These are phyloP conservation scores for Chrysotoxum bicinctum DNA, from an alignment of 2,888 invertebrate species.

Conservation along the genomic window DNA sequence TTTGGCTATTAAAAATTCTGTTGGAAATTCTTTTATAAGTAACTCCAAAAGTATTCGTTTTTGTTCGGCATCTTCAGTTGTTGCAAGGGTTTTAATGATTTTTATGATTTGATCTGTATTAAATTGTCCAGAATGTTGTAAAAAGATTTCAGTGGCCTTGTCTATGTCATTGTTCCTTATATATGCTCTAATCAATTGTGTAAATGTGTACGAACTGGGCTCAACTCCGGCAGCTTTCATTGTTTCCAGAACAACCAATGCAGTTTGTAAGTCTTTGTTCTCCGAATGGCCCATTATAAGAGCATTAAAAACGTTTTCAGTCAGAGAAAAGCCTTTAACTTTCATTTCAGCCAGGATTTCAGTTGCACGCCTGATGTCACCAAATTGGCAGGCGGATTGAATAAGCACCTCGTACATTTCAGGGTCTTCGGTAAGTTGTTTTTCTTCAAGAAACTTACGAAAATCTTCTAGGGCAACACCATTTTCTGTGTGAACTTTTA, in stretches of 20 bases:
- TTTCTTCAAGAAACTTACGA: constrained; percentile 74
- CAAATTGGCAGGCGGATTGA: constrained; percentile 83
- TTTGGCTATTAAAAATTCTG: constrained; percentile 74
- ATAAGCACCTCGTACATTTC: constrained; percentile 84
- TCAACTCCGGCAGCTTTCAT: constrained; percentile 84
- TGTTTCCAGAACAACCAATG: constrained; percentile 83
- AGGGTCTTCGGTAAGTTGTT: constrained; percentile 81
- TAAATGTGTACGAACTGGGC: constrained; percentile 82
- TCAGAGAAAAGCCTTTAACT: constrained; percentile 82
- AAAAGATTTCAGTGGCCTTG: constrained; percentile 75
- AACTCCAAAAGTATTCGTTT: constrained; percentile 73
- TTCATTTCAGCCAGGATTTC: constrained; percentile 85
- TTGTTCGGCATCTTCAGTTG: constrained; percentile 35
- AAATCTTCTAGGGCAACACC: constrained; percentile 80
- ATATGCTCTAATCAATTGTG: constrained; percentile 82
- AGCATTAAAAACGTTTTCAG: constrained; percentile 84
- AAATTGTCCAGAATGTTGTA: constrained; percentile 74
- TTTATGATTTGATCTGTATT: constrained; percentile 75
- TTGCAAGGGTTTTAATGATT: constrained; percentile 72
- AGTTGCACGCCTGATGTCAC: constrained; percentile 84
- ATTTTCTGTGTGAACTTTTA: constrained; percentile 85
- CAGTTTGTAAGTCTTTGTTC: constrained; percentile 81
- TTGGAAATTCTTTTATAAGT: constrained; percentile 76
- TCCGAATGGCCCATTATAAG: constrained; percentile 84
- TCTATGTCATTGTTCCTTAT: constrained; percentile 82